These are phyloP conservation scores for Oryctes rhinoceros DNA, from an alignment of 1,140 invertebrate genomes.

Conservation along the genomic window DNA sequence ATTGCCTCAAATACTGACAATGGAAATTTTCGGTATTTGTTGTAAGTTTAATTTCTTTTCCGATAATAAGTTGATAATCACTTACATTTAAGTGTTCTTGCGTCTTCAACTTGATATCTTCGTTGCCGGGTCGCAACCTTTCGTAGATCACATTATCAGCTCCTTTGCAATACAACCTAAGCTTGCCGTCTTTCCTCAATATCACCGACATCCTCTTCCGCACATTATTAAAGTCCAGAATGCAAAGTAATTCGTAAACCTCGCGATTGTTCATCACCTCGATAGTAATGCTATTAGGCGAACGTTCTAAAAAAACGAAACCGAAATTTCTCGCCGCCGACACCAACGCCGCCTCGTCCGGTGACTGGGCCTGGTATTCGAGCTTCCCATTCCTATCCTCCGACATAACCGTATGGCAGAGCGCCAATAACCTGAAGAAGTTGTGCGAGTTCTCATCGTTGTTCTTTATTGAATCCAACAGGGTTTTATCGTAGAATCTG, in stretches of 20 bases:
- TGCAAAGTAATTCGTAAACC: conserved; percentile 94
- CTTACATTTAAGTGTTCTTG: conserved; percentile 94
- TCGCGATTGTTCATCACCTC: conserved; percentile 84
- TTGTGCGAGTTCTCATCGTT: conserved; percentile 78
- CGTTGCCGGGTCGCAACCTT: conserved; percentile 79
- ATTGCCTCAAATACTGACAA: too few relatives aligned
- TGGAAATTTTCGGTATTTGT: too few relatives aligned
- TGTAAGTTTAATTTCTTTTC: too few relatives aligned
- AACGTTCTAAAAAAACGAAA: conserved; percentile 95
- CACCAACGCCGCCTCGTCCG: conserved; percentile 96
- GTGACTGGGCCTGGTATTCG: conserved; percentile 90
- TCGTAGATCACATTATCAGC: conserved; percentile 99
- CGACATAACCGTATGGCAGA: conserved; percentile 98
- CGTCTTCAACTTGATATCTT: conserved; percentile 81
- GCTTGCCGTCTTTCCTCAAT: conserved; percentile 83
- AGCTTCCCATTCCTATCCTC: conserved; percentile 85
- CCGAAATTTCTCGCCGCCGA: conserved; percentile 98
- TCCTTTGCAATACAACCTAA: conserved; percentile 96
- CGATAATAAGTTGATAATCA: conserved; percentile 46
- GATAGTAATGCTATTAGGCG: conserved; percentile 93
- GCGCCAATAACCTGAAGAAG: conserved; percentile 89
- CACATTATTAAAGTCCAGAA: conserved; percentile 99
- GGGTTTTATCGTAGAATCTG: conserved; percentile 89
- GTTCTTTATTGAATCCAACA: conserved; percentile 84
- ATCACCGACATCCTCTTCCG: conserved; percentile 99